Evolutionary conservation across 1,140 invertebrate genomes (phyloP).

Genomic region (Oppia nitens): DNA sequence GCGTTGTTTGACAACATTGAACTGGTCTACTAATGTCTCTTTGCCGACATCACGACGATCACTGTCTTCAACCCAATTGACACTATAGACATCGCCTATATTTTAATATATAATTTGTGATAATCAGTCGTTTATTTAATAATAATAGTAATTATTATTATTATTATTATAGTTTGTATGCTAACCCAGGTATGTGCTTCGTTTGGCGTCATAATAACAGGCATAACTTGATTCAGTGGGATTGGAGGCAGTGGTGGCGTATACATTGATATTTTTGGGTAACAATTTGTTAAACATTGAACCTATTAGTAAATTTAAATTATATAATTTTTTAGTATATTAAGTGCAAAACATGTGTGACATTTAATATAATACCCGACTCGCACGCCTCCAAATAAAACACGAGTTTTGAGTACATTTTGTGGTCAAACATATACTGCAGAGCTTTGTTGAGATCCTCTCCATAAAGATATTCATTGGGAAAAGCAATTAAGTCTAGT

Average conservation of each 20-base stretch:
- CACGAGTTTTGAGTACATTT: conserved; percentile 27
- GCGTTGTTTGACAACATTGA: conserved; percentile 35
- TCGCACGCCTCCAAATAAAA: conserved; percentile 48
- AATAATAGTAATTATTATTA: not conserved
- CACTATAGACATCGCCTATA: not conserved
- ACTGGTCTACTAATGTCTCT: conserved; percentile 39
- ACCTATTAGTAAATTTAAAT: conserved; percentile 24
- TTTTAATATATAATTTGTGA: not conserved
- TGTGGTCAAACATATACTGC: conserved; percentile 9
- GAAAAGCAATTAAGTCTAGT: not conserved
- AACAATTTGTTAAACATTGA: conserved; percentile 44
- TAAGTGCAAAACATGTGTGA: not conserved
- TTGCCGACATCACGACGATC: conserved; percentile 32
- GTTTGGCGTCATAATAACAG: conserved; percentile 36
- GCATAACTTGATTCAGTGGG: conserved; percentile 38
- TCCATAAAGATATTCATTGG: not conserved
- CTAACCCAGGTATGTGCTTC: conserved; percentile 38
- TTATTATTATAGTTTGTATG: conserved; percentile 43
- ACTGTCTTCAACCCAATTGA: conserved; percentile 4
- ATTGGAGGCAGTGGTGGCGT: conserved; percentile 45
- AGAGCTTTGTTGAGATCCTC: conserved; percentile 4
- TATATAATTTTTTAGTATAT: not conserved
- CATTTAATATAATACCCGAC: conserved; percentile 24
- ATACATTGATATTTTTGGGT: conserved; percentile 38
- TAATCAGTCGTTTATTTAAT: not conserved